Conservation (phyloP, 2,888 invertebrate genomes). For the Ctenicera cuprea region DNA sequence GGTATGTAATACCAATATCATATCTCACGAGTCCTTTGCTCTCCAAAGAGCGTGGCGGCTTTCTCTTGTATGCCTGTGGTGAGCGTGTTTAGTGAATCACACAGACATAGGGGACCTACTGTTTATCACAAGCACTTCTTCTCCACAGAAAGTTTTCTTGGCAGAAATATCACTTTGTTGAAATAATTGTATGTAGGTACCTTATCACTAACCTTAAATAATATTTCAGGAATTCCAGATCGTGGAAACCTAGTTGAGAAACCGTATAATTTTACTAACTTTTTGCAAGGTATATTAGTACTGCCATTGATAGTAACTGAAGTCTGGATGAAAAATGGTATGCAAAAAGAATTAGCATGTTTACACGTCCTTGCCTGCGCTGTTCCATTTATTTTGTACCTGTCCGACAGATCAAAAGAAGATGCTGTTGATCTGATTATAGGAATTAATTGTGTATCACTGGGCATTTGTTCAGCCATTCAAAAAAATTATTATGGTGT, state of each 20-base stretch:
- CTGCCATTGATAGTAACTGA: conserved; percentile 39
- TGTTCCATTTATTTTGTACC: conserved; percentile 40
- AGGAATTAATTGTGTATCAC: conserved; percentile 17
- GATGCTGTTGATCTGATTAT: conserved; percentile 22
- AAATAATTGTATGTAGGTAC: too few relatives aligned
- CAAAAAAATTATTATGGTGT: conserved; percentile 36
- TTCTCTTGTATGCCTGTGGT: too few relatives aligned
- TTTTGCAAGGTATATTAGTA: conserved; percentile 24
- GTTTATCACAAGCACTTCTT: too few relatives aligned
- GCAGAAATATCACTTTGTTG: too few relatives aligned
- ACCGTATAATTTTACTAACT: conserved; percentile 14
- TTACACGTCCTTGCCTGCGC: conserved; percentile 7
- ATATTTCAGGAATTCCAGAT: conserved; percentile 19
- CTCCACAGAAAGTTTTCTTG: too few relatives aligned
- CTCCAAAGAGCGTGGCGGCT: too few relatives aligned
- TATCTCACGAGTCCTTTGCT: conserved; percentile 61
- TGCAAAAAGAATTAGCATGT: conserved; percentile 26
- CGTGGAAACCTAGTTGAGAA: conserved; percentile 11
- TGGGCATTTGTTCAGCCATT: conserved; percentile 22
- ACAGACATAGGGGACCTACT: too few relatives aligned
- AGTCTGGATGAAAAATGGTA: conserved; percentile 34
- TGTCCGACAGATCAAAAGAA: conserved; percentile 17
- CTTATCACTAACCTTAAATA: too few relatives aligned
- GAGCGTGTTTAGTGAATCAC: too few relatives aligned
- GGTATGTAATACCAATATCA: conserved; percentile 34